Conservation (phyloP, 2,797 vertebrate genomes). For the Sebastes itinus region DNA sequence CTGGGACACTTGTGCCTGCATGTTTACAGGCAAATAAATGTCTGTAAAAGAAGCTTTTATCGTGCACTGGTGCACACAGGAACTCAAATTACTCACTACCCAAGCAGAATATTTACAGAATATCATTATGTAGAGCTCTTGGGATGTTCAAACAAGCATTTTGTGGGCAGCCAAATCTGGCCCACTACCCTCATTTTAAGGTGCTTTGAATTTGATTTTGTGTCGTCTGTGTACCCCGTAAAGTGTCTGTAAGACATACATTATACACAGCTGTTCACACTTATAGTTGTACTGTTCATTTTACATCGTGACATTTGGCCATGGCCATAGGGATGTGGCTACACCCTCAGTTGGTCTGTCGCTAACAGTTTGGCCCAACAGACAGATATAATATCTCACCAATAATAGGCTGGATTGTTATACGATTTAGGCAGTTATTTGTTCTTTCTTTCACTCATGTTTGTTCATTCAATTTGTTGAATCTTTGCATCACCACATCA, state of each 20-base stretch:
- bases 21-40: constrained; percentile 19
- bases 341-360: neutral
- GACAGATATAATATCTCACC: neutral
- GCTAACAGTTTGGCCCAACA: neutral
- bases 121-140: neutral
- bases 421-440: neutral
- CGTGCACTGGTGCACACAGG: neutral
- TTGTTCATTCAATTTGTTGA: neutral
- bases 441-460: neutral
- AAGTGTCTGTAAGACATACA: neutral
- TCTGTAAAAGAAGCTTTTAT: constrained; percentile 8
- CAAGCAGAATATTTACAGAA: neutral
- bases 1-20: neutral
- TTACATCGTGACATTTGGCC: neutral
- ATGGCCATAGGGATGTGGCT: too few species aligned
- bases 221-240: neutral
- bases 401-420: neutral
- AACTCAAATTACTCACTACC: neutral
- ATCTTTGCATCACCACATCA: neutral
- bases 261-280: neutral
- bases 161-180: neutral
- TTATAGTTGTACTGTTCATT: neutral
- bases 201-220: neutral
- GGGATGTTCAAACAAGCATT: neutral
- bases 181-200: neutral